These are phyloP conservation scores for Balanococcus diminutus DNA, from an alignment of 2,888 invertebrate genomes.

Conservation along the genomic window DNA sequence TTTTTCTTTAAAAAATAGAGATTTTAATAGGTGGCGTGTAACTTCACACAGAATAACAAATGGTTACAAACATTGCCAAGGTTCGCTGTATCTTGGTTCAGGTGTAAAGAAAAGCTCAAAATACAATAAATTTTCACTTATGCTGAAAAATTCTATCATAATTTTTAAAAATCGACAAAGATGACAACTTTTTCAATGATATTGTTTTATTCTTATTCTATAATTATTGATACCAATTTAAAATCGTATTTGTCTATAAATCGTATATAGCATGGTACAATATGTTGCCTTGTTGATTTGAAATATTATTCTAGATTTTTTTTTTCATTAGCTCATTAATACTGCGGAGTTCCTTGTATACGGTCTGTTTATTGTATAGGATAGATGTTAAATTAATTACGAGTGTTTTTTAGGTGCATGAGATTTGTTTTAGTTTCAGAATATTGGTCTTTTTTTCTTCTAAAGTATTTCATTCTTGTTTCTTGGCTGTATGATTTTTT, in stretches of 20 bases:
- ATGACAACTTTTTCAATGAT: neutral
- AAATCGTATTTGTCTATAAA: too few species aligned
- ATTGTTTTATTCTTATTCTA: neutral
- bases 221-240: neutral
- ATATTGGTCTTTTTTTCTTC: neutral
- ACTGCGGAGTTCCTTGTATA: constrained; percentile 21
- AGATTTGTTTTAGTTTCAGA: neutral
- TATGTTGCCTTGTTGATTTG: too few species aligned
- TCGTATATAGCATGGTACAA: neutral
- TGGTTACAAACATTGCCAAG: too few species aligned
- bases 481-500: neutral
- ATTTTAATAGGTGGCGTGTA: too few species aligned
- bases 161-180: neutral
- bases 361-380: neutral
- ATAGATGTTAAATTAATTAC: neutral
- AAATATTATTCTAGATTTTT: neutral
- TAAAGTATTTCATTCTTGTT: neutral
- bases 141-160: neutral
- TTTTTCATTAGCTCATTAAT: neutral
- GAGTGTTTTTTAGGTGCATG: neutral
- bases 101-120: neutral
- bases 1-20: too few species aligned
- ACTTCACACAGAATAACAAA: too few species aligned
- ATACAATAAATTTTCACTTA: neutral
- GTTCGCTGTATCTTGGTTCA: too few species aligned